Evolutionary conservation across 2,797 vertebrate genomes (phyloP).

Genomic region (Anguilla obscura): DNA sequence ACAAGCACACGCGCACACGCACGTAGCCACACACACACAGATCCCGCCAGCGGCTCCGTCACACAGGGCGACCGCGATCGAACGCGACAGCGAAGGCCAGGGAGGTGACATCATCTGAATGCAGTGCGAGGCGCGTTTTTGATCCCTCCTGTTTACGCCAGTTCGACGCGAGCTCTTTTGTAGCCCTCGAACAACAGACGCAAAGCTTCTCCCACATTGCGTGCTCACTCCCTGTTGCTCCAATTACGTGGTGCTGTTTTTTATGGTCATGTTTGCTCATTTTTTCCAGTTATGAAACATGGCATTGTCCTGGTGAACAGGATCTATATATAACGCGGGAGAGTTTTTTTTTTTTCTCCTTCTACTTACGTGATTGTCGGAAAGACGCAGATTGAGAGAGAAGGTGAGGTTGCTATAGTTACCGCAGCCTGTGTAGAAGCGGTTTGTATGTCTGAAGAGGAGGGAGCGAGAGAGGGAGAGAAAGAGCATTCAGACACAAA

Average conservation of each 20-base stretch:
- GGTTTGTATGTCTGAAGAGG: constrained; percentile 30
- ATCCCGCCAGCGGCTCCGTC: not conserved
- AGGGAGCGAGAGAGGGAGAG: constrained; percentile 16
- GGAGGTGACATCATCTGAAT: not conserved
- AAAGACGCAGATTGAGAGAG: constrained; percentile 53
- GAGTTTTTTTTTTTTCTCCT: constrained; percentile 36
- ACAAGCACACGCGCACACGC: not conserved
- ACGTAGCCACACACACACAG: constrained; percentile 12
- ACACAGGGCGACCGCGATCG: not conserved
- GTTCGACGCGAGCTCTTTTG: not conserved
- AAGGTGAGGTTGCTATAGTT: constrained; percentile 68
- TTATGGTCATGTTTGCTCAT: constrained; percentile 17
- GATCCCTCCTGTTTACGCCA: not conserved
- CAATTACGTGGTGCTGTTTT: constrained; percentile 23
- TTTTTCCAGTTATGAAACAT: constrained; percentile 21
- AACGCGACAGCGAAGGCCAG: no score
- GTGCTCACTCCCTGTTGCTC: not conserved
- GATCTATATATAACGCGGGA: constrained; percentile 37
- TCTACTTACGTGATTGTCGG: constrained; percentile 40
- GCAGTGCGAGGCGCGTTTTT: not conserved
- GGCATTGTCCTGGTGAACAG: constrained; percentile 39
- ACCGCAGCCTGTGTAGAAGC: constrained; percentile 49
- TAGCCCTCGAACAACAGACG: not conserved
- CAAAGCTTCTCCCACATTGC: not conserved
- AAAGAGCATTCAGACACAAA: constrained; percentile 22